Evolutionary conservation across 2,888 invertebrate genomes (phyloP), one percentile per base, ranked within the genome.

Genomic region (Pterobdella sp.): DNA sequence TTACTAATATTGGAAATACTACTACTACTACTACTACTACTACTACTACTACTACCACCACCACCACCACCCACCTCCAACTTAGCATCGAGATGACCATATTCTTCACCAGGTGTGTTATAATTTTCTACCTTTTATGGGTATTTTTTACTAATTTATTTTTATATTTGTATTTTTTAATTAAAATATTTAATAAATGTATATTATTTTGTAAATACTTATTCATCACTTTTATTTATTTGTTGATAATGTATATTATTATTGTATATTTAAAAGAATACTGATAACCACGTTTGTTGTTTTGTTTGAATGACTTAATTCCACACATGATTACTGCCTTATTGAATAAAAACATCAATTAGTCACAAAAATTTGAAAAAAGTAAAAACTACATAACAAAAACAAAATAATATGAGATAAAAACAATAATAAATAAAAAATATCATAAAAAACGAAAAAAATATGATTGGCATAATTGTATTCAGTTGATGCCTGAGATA

Each of bases 1-100:
- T 68, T 29, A 42, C 18, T n/a, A 68, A n/a, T 37, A 68, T 37
- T 26, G 42, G 36, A 7, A 68, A 10, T 42, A 68, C 29, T 42
- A 68, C 42, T 42, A 68, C 29, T 10, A 68, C 10, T 42, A 56
- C n/a, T 26, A 56, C n/a, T 26, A 56, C 26, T 26, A 56, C 26
- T 26, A 56, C 26, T 26, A 4, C 3, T 26, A 56, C n/a, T 26
- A 56, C n/a, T 26, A 42, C 26, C 60, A 56, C n/a, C 60, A 56
- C n/a, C 60, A 56, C n/a, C 60, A 56, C 22, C 36, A 68, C 7
- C 29, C 42, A 71, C 71, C 63, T 71, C 71, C 1, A 71, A 37
- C n/a, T 60, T 71, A 14, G 71, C 71, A 63, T 71, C 71, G 7
- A 71, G 34, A 34, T 71, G 71, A 34, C 71, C 71, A 60, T 31